phyloP scores from a whole-genome alignment of 2,797 vertebrate genomes.

The Morus bassanus region DNA sequence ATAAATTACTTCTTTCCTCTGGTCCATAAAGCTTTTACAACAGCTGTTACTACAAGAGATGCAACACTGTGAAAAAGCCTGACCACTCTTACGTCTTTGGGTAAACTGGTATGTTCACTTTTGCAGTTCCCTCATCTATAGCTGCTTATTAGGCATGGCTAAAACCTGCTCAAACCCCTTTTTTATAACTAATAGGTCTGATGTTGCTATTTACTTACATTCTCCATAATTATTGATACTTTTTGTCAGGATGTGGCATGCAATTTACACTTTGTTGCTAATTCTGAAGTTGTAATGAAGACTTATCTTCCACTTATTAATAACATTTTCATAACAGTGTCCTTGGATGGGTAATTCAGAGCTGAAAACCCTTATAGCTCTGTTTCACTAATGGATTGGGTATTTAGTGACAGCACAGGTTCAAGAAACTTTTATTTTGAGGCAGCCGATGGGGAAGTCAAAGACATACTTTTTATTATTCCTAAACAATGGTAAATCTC shows the following conservation, averaged over 20 bases:
- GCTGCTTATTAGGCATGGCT: not conserved
- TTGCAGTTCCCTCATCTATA: not conserved
- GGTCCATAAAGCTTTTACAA: not conserved
- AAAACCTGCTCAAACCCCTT: not conserved
- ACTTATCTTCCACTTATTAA: not conserved
- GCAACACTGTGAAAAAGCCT: not conserved
- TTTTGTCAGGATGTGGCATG: not conserved
- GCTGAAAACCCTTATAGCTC: not conserved
- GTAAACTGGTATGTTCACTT: rapidly evolving
- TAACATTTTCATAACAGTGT: not conserved
- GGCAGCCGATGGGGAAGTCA: not conserved
- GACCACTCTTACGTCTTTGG: not conserved
- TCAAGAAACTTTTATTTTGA: not conserved
- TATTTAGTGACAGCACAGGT: not conserved
- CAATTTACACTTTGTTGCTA: not conserved
- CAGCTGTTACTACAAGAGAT: not conserved
- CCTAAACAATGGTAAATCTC: not conserved
- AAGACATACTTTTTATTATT: not conserved
- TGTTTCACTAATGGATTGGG: not conserved
- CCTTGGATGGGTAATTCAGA: not conserved
- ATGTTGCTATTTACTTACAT: not conserved
- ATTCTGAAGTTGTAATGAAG: not conserved
- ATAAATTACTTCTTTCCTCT: not conserved
- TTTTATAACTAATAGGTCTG: not conserved
- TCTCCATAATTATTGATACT: not conserved